phyloP scores from a whole-genome alignment of 1,140 invertebrate genomes.

The Anastrepha obliqua region DNA sequence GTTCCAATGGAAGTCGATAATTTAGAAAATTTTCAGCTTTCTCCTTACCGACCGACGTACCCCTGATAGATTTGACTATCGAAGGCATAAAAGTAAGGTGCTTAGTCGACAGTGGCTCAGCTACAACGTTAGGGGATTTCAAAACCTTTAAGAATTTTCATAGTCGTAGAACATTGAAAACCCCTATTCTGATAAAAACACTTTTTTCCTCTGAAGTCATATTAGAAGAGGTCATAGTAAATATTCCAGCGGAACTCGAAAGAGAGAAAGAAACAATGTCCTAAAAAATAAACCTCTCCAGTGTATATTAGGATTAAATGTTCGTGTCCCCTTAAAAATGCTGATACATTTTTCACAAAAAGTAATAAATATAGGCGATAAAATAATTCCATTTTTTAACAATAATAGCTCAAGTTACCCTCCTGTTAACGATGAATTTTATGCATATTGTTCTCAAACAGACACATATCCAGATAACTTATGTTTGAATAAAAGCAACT shows the following conservation, averaged over 20 bases:
- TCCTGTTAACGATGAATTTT: neutral
- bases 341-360: neutral
- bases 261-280: constrained; percentile 21
- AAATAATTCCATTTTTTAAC: neutral
- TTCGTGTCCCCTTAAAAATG: neutral
- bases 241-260: neutral
- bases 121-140: too few relatives aligned
- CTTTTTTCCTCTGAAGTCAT: neutral
- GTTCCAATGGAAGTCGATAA: too few relatives aligned
- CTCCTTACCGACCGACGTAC: too few relatives aligned
- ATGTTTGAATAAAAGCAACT: too few relatives aligned
- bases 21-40: too few relatives aligned
- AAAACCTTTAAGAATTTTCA: neutral
- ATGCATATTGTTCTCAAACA: too few relatives aligned
- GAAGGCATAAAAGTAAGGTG: too few relatives aligned
- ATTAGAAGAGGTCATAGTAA: constrained; percentile 21
- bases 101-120: too few relatives aligned
- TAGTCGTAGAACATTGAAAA: neutral
- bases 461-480: too few relatives aligned
- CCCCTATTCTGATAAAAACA: constrained; percentile 1
- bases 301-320: neutral
- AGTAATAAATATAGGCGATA: neutral
- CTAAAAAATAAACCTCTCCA: too few relatives aligned
- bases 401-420: neutral
- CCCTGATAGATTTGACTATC: too few relatives aligned